Evolutionary conservation across 2,888 invertebrate species (phyloP), one percentile per base, ranked within the genome.

Genomic region (Diloba caeruleocephala): DNA sequence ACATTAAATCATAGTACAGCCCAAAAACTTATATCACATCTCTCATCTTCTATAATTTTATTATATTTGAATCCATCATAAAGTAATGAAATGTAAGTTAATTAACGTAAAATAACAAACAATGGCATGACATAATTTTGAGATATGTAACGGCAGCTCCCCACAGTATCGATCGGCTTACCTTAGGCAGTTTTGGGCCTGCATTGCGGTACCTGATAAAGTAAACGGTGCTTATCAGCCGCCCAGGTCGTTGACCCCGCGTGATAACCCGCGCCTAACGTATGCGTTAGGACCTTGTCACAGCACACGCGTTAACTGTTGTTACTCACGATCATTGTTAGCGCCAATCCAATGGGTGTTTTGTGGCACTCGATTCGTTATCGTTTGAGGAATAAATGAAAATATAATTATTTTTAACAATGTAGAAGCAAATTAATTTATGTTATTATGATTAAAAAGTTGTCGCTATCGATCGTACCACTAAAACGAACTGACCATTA

Each of bases 141-240:
- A 25, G 25, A 10, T 28, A 51, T 25, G 26, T 4, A 31, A 37
- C 36, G 15, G 31, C n/a, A n/a, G n/a, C n/a, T n/a, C 31, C 51
- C 46, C 45, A 48, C 53, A 46, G 69, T 85, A 85, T 88, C 77
- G 87, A 87, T 89, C 84, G 28, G 71, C 67, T 65, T 76, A 78
- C 78, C 81, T 80, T 74, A 60, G 62, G 57, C 74, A 75, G 74
- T 88, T 89, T 87, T 71, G 84, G 87, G 77, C 74, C 88, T 89
- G 89, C 88, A 89, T 87, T 89, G 89, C 89, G 88, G 82, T 88
- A 87, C 81, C 81, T 87, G 90, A 90, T 90, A 89, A 84, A 81
- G 74, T 59, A 73, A 80, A 79, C 78, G 76, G 78, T 69, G 71
- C 74, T 74, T 90, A 90, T 89, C 89, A 86, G 71, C 41, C 55